Base-by-base conservation (phyloP, 2,797 vertebrate species). In the Taeniopygia guttata region DNA sequence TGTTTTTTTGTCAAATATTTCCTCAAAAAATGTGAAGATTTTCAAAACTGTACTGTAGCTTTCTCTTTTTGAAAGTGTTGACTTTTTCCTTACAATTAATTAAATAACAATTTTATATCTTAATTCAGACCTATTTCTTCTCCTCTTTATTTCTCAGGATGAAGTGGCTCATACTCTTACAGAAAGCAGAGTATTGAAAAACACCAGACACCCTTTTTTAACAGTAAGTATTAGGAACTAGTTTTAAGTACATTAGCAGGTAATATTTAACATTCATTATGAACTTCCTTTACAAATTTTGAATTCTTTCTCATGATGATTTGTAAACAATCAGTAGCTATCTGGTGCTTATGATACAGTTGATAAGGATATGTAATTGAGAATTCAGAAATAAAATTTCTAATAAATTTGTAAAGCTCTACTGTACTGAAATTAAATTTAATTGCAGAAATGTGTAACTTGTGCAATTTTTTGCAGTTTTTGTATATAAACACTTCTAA, bases 141-240 rank as follows among this genome's bases (percentile, higher is more conserved):
- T 49, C 1, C n/a, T 94, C 76, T 95, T 92, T 96, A 30, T 97
- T 76, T 94, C 58, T 77, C 97, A 99, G 99, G 99, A 99, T 97
- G 99, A 99, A 98, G 99, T 99, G 96, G 99, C 99, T 84, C 99
- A 99, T 94, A 99, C 99, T 5, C 98, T 99, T 90, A 99, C 99
- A 84, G 99, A 99, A 97, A 99, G 99, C 97, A 98, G 99, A 98
- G 99, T 99, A 54, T 96, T 99, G 88, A 99, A 99, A 98, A 99
- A 99, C 97, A 99, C 99, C 85, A 98, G 99, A 89, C 99, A 99
- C 70, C 99, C 99, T 49, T 99, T 99, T 97, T 98, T 99, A 98
- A 99, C 99, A 60, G 99, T 99, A 97, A 99, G 99, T 99, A 74
- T 74, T 85, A 55, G 42, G 38, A 84, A 78, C 60, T 83, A 64